Evolutionary conservation across 2,888 invertebrate genomes (phyloP), one percentile per base, ranked within the genome.

Genomic region (Aporophyla lueneburgensis): DNA sequence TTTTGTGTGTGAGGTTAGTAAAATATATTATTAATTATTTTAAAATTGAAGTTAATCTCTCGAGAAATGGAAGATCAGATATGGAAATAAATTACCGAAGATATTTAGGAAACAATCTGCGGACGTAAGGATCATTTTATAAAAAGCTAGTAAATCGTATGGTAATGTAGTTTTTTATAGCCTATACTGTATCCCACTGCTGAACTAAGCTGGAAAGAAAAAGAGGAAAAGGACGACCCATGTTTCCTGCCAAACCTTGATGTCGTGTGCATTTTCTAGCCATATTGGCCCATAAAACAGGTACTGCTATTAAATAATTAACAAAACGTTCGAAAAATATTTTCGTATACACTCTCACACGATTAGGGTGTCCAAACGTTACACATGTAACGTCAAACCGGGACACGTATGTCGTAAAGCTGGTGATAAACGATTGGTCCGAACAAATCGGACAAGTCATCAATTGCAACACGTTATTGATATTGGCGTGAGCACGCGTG

Each of bases 381-480:
- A 83, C 56, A 62, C 72, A 53, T 24, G 79, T 49, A 72, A 86
- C 82, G 92, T 92, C 93, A 91, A 85, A 86, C 85, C 86, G 82
- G 86, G 88, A 87, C 94, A 93, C 93, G 93, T 92, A 83, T 89
- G 88, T 92, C 95, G 94, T 96, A 96, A 96, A 96, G 80, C 90
- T 90, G 71, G 90, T 95, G 96, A 96, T 91, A 92, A 93, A 96
- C 93, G 95, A 93, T 91, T 92, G 92, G 92, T 90, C 93, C 87
- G 90, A 91, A 88, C 93, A 95, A 96, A 96, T 96, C 96, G 93
- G 95, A 95, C 95, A 93, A 93, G 94, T 91, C 96, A 96, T 96
- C 96, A 95, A 96, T 96, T 96, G 94, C 91, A 86, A 56, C 81
- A 91, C 88, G 93, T 95, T 97, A 97, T 97, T 96, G 96, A 96